Percentiles rank a stretch among this genome's conserved stretches.
Conservation (phyloP, 2,797 vertebrate genomes). For the Distichodus sexfasciatus region DNA sequence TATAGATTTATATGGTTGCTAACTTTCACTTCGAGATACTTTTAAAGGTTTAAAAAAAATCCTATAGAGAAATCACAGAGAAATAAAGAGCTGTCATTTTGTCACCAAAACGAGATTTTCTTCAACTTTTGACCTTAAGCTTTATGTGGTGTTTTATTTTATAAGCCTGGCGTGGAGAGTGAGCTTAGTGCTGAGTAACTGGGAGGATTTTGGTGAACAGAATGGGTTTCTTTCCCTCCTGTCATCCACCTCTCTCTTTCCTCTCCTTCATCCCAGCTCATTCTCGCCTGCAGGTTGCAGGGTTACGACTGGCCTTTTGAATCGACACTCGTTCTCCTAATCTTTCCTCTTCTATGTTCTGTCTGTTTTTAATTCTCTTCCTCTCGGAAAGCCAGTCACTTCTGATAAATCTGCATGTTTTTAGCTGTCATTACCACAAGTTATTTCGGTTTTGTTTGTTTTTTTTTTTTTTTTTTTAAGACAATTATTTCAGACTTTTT, state of each 20-base stretch:
- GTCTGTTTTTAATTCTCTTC: neutral
- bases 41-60: slow-evolving; percentile 46
- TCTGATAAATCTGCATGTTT: slow-evolving; percentile 28
- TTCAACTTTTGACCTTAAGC: slow-evolving; percentile 46
- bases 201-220: no score
- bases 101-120: slow-evolving; percentile 47
- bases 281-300: no score
- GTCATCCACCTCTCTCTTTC: no score
- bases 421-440: slow-evolving; percentile 11
- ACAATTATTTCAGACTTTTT: slow-evolving; percentile 2
- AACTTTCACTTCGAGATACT: slow-evolving; percentile 51
- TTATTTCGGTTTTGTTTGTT: neutral
- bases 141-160: slow-evolving; percentile 45
- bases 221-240: no score
- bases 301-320: neutral
- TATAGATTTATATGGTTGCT: slow-evolving; percentile 60
- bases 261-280: no score
- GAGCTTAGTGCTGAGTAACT: no score
- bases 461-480: neutral
- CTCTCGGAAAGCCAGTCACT: slow-evolving; percentile 28
- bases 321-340: neutral
- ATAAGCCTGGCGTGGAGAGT: slow-evolving; percentile 2
- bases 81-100: slow-evolving; percentile 53
- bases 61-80: slow-evolving; percentile 42
- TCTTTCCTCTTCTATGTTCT: neutral